These are phyloP conservation scores for Aricia agestis DNA, from an alignment of 1,140 invertebrate genomes.

Conservation along the genomic window DNA sequence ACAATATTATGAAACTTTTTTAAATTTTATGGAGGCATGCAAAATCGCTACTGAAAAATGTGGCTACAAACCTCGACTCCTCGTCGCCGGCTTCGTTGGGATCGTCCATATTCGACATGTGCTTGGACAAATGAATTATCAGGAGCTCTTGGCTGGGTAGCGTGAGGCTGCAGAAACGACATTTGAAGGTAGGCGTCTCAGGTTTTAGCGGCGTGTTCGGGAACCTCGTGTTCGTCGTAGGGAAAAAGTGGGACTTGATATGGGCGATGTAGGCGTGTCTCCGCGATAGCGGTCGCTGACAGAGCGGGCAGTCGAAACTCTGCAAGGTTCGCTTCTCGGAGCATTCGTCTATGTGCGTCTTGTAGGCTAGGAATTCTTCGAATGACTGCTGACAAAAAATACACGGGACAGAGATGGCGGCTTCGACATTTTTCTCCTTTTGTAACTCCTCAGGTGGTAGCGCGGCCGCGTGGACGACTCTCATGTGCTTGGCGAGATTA, in stretches of 20 bases:
- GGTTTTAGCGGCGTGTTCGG: constrained; percentile 15
- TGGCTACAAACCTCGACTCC: constrained; percentile 43
- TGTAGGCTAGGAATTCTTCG: constrained; percentile 48
- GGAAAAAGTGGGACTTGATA: constrained; percentile 44
- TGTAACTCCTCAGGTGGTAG: constrained; percentile 39
- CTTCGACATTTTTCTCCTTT: constrained; percentile 17
- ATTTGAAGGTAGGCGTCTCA: constrained; percentile 37
- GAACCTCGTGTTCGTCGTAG: constrained; percentile 18
- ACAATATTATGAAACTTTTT: no score
- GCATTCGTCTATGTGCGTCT: constrained; percentile 48
- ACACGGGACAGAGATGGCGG: constrained; percentile 43
- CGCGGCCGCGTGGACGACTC: constrained; percentile 52
- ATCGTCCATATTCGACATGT: constrained; percentile 62
- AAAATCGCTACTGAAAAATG: no score
- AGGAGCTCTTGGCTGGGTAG: constrained; percentile 53
- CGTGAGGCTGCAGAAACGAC: constrained; percentile 57
- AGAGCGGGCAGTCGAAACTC: constrained; percentile 47
- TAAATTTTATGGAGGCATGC: no score
- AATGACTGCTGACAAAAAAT: constrained; percentile 49
- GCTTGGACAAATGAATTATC: constrained; percentile 61
- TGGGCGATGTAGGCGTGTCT: constrained; percentile 48
- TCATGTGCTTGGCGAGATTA: constrained; percentile 58
- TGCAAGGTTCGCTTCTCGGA: constrained; percentile 33
- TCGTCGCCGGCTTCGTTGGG: constrained; percentile 36
- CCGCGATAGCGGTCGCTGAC: constrained; percentile 38